Conservation (phyloP, 2,113 vertebrate genomes). For the Montifringilla adamsi region DNA sequence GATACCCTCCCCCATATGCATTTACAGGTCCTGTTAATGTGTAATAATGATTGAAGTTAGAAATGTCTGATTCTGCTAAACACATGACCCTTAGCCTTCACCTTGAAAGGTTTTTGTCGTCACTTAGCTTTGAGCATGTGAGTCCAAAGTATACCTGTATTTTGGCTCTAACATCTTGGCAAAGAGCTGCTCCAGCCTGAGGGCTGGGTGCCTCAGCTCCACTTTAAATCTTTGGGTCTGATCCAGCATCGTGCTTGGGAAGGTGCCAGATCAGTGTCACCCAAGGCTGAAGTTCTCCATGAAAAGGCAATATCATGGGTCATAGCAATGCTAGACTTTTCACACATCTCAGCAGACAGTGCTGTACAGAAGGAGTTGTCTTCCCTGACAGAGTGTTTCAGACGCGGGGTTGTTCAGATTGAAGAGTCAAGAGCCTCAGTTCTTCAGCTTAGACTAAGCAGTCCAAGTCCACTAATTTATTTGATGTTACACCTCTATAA, state of each 20-base stretch:
- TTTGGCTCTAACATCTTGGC: not conserved
- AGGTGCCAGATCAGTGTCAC: not conserved
- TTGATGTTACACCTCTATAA: not conserved
- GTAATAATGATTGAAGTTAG: not conserved
- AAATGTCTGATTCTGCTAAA: not conserved
- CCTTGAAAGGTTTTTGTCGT: not conserved
- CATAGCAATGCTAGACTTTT: not conserved
- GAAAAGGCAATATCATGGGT: not conserved
- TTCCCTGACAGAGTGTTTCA: not conserved
- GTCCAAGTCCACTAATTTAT: not conserved
- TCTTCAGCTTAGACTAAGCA: not conserved
- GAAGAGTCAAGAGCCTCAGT: not conserved
- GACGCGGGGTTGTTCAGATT: not conserved
- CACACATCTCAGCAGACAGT: not conserved
- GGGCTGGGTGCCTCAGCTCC: not conserved
- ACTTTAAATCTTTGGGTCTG: not conserved
- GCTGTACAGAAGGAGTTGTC: not conserved
- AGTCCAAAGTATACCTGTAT: not conserved
- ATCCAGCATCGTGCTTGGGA: not conserved
- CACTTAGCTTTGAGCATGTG: not conserved
- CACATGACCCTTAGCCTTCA: not conserved
- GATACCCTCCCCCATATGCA: accelerated
- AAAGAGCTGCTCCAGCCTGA: not conserved
- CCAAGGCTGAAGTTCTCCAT: not conserved
- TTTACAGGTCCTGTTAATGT: not conserved